Evolutionary conservation across 2,888 invertebrate genomes (phyloP), one percentile per base, ranked within the genome.

Genomic region (Hedychridium roseum): DNA sequence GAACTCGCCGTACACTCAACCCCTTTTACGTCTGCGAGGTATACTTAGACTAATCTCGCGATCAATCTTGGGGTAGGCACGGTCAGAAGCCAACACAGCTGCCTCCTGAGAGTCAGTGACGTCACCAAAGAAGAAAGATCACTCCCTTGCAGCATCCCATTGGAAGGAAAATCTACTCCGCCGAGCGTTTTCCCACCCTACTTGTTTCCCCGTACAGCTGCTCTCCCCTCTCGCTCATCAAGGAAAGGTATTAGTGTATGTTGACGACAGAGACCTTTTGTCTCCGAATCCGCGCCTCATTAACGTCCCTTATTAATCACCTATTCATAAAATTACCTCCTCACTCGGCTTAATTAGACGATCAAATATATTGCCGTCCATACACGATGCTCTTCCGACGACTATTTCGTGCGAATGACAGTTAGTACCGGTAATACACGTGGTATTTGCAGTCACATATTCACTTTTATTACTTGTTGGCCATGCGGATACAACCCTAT

Each of bases 41-140:
- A 65, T 70, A 64, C 67, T 73, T 66, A 57, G 67, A 71, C 66
- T 73, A 74, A 74, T 74, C 75, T 73, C 51, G 70, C 72, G 68
- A 75, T 75, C 73, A 72, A 75, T 75, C 75, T 75, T 71, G 54
- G 60, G 64, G 54, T 60, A 64, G 61, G 64, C 44, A 50, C 37
- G 65, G 66, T 64, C 64, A 70, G 64, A 68, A 66, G 70, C 68
- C 69, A 64, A 70, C 73, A n/a, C n/a, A 75, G 73, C 71, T 75
- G 73, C 69, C 55, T 60, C 46, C 27, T 34, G 42, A 54, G 50
- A 49, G 43, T 53, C 49, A 36, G 34, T 65, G 64, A 66, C 66
- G 66, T 66, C 52, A 57, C 43, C 46, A 32, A 57, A 61, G 62
- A 61, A 57, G 53, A 51, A 63, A 73, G 71, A 73, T 71, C 71